Conservation (phyloP, 2,797 vertebrate genomes). For the Loris lydekkerianus region DNA sequence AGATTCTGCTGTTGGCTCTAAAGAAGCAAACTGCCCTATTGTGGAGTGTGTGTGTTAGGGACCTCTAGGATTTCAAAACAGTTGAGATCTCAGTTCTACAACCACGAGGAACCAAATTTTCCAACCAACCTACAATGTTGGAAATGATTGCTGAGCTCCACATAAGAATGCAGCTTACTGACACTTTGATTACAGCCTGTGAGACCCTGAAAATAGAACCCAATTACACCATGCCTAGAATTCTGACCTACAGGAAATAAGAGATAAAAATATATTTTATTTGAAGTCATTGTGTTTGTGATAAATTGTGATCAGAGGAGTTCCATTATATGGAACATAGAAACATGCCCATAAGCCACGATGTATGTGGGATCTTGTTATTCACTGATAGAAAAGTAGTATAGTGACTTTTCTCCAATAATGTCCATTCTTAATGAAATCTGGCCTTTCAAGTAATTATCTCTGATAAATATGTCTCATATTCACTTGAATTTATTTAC, state of each 20-base stretch:
- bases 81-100: not conserved
- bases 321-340: not conserved
- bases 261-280: not conserved
- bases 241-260: not conserved
- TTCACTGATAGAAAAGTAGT: not conserved
- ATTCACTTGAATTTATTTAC: not conserved
- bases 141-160: not conserved
- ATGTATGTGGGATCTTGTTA: not conserved
- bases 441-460: constrained; percentile 33
- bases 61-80: not conserved
- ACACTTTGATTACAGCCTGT: not conserved
- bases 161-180: not conserved
- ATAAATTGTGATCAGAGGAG: not conserved
- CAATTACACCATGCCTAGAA: not conserved
- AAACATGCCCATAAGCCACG: not conserved
- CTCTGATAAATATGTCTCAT: not conserved
- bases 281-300: not conserved
- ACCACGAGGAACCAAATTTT: not conserved
- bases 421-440: not conserved
- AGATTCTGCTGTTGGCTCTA: not conserved
- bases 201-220: not conserved
- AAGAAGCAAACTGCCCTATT: not conserved
- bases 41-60: not conserved
- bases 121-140: not conserved
- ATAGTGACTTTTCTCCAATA: not conserved